Percentiles rank a stretch among this genome's conserved stretches.
Conservation (phyloP, 2,113 vertebrate genomes). For the Pterocles orientalis region DNA sequence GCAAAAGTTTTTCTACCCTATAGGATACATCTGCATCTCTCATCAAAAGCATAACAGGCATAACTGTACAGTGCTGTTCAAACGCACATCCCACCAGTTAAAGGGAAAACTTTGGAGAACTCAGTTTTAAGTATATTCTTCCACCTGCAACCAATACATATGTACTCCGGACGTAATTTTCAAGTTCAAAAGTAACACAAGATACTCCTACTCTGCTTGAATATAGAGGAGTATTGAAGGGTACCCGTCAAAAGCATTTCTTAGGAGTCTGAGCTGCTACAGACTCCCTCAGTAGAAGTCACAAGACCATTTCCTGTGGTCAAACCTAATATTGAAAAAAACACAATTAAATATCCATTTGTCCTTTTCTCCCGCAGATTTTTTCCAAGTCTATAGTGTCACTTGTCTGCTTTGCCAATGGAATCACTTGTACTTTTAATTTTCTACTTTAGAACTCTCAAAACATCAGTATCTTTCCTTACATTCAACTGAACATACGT, state of each 20-base stretch:
- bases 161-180: not conserved
- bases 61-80: not conserved
- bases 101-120: not conserved
- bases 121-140: not conserved
- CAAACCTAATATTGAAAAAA: not conserved
- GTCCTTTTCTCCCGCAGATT: not conserved
- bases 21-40: not conserved
- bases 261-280: not conserved
- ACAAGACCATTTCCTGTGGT: not conserved
- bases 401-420: not conserved
- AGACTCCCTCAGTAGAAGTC: not conserved
- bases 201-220: not conserved
- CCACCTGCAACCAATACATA: not conserved
- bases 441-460: not conserved
- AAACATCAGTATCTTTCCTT: not conserved
- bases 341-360: not conserved
- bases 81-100: not conserved
- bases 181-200: not conserved
- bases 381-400: not conserved
- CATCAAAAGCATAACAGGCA: not conserved
- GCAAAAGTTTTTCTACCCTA: not conserved
- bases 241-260: not conserved
- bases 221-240: not conserved
- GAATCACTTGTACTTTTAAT: not conserved
- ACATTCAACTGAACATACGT: not conserved